Evolutionary conservation across 1,140 invertebrate genomes (phyloP).

Genomic region (Drosophila lini): DNA sequence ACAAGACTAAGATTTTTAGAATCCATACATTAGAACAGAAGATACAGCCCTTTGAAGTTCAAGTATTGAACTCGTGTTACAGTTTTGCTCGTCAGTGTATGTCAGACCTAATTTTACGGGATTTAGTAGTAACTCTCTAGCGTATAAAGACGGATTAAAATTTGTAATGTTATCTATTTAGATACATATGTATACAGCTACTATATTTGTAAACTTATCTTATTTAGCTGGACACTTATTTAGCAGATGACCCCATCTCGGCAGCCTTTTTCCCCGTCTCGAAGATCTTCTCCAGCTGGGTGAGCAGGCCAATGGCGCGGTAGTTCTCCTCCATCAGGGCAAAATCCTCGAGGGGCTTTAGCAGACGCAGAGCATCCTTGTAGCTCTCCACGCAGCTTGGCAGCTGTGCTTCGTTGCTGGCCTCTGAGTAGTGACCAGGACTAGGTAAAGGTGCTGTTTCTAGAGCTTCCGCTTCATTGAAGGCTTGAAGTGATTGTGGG

Average conservation of each 20-base stretch:
- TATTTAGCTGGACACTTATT: neutral
- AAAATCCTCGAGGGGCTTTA: constrained; percentile 77
- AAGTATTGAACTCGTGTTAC: too few species aligned
- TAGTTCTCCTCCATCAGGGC: constrained; percentile 78
- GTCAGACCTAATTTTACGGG: too few species aligned
- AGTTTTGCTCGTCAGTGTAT: too few species aligned
- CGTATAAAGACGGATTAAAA: too few species aligned
- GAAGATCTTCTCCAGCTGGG: constrained; percentile 76
- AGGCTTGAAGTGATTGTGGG: neutral
- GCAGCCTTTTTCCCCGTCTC: constrained; percentile 25
- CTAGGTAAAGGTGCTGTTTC: constrained; percentile 5
- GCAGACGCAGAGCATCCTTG: constrained; percentile 71
- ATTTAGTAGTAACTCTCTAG: too few species aligned
- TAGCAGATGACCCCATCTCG: neutral
- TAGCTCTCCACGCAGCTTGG: constrained; percentile 64
- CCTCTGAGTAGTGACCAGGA: constrained; percentile 51
- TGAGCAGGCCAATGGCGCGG: constrained; percentile 76
- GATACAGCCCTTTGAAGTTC: too few species aligned
- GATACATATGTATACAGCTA: too few species aligned
- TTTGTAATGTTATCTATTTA: too few species aligned
- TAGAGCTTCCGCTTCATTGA: constrained; percentile 1
- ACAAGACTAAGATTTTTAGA: too few species aligned
- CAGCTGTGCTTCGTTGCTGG: constrained; percentile 47
- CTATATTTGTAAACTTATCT: neutral
- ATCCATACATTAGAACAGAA: too few species aligned